Evolutionary conservation across 2,797 vertebrate species (phyloP), one percentile per base, ranked within the genome.

Genomic region (Dendrocincla tyrannina): DNA sequence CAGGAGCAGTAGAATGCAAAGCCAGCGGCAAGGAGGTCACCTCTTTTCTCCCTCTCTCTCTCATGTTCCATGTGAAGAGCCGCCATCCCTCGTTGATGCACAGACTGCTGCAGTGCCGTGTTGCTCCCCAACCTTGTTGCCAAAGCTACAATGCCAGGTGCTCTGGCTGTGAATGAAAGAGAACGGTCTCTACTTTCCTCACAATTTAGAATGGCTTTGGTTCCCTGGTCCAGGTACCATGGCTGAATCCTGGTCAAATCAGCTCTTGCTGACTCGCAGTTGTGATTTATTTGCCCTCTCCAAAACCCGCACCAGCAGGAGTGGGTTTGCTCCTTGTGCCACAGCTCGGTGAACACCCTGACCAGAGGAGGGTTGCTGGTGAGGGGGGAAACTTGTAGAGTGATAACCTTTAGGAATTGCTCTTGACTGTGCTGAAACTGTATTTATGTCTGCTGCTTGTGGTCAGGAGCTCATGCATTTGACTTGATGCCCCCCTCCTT

Each of bases 131-230:
- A 8, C 53, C 30, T 47, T 1, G 83, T 88, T 95, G 85, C 96
- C 94, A 95, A 74, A 96, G 94, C 66, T 82, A 89, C 49, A 0
- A 83, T 70, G 88, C 82, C 68, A 17, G 22, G 81, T 52, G 77
- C 89, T 85, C 37, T 24, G 83, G 59, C 84, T 93, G 64, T 55
- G 91, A 94, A 72, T 62, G 93, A 84, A 86, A 92, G 42, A 74
- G 68, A 82, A 79, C 4, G 15, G 24, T 49, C 81, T 87, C 58
- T 9, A 1, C 18, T 37, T 41, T 35, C 33, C 58, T 75, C 30
- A 20, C 68, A 17, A 87, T 88, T 93, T 60, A 64, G 73, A 85
- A n/a, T 33, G 67, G 59, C 30, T 55, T 86, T 93, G 63, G 80
- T 91, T 94, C 91, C 82, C 55, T 2, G 4, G 89, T 69, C 82